A percentile compares a stretch with the other conserved stretches of the same genome.
These are phyloP conservation scores for Conistra vaccinii DNA, from an alignment of 2,888 invertebrate species.

Conservation along the genomic window DNA sequence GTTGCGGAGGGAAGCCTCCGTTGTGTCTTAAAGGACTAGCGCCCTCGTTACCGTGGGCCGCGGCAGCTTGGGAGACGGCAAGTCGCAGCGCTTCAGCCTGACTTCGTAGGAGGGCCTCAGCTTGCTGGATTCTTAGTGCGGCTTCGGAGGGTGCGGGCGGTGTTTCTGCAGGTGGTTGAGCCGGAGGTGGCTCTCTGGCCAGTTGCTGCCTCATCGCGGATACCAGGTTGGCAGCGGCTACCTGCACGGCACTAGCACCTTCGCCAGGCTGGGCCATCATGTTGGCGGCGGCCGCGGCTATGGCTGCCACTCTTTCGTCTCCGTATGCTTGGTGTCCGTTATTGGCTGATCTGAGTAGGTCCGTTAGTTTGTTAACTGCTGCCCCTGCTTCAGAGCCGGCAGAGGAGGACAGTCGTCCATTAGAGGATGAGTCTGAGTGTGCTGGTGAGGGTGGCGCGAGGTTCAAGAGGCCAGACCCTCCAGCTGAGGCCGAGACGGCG, in stretches of 20 bases:
- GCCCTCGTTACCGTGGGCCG: constrained; percentile 87
- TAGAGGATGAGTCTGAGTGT: constrained; percentile 96
- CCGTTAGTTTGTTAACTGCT: constrained; percentile 91
- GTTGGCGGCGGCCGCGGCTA: constrained; percentile 92
- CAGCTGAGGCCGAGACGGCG: constrained; percentile 92
- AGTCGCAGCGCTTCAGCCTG: constrained; percentile 96
- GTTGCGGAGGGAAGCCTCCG: constrained; percentile 86
- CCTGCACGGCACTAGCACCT: constrained; percentile 92
- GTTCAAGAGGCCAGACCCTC: constrained; percentile 91
- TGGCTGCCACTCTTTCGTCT: constrained; percentile 93
- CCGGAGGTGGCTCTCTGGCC: constrained; percentile 87
- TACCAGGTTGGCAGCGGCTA: constrained; percentile 94
- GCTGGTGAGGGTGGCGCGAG: constrained; percentile 96
- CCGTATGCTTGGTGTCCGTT: constrained; percentile 92
- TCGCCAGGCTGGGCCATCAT: constrained; percentile 92
- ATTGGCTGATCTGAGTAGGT: constrained; percentile 92
- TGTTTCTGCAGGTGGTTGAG: constrained; percentile 94
- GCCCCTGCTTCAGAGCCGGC: constrained; percentile 94
- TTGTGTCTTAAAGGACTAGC: constrained; percentile 87
- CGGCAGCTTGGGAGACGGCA: constrained; percentile 94
- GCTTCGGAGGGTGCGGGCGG: constrained; percentile 95
- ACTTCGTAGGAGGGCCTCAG: constrained; percentile 95
- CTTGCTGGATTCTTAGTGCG: constrained; percentile 93
- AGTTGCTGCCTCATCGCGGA: constrained; percentile 93
- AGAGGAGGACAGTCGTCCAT: constrained; percentile 95